Evolutionary conservation across 2,888 invertebrate genomes (phyloP).

Genomic region (Formica aserva): DNA sequence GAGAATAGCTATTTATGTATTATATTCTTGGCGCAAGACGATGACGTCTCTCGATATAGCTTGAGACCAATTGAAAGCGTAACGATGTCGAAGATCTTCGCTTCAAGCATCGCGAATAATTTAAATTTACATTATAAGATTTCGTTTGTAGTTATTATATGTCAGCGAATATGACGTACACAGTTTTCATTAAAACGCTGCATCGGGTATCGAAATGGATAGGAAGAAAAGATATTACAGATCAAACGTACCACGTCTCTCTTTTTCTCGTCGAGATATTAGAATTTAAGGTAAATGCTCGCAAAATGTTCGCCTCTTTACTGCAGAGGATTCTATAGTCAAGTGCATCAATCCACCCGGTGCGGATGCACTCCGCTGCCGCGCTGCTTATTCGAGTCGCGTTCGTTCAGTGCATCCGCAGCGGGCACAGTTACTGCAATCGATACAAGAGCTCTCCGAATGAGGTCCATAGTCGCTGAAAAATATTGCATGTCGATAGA

Average conservation of each 20-base stretch:
- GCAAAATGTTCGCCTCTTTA: neutral
- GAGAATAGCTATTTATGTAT: constrained; percentile 7
- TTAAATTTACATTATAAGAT: neutral
- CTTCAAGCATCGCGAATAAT: neutral
- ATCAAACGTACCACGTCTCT: neutral
- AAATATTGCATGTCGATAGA: neutral
- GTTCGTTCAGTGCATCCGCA: constrained; percentile 11
- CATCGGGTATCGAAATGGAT: neutral
- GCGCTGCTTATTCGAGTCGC: constrained; percentile 4
- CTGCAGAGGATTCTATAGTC: neutral
- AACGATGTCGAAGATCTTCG: neutral
- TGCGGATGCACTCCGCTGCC: constrained; percentile 8
- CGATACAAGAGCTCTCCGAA: neutral
- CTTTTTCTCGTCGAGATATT: neutral
- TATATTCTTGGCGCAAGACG: neutral
- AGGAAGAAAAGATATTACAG: neutral
- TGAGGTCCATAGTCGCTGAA: neutral
- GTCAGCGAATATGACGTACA: neutral
- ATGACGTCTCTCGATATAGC: neutral
- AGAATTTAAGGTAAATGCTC: constrained; percentile 39
- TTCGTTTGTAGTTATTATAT: neutral
- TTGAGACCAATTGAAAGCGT: neutral
- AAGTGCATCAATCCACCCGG: neutral
- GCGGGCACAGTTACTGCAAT: constrained; percentile 12
- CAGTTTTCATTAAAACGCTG: neutral